Conservation (phyloP, 1,140 invertebrate genomes). For the Megathymus violae region DNA sequence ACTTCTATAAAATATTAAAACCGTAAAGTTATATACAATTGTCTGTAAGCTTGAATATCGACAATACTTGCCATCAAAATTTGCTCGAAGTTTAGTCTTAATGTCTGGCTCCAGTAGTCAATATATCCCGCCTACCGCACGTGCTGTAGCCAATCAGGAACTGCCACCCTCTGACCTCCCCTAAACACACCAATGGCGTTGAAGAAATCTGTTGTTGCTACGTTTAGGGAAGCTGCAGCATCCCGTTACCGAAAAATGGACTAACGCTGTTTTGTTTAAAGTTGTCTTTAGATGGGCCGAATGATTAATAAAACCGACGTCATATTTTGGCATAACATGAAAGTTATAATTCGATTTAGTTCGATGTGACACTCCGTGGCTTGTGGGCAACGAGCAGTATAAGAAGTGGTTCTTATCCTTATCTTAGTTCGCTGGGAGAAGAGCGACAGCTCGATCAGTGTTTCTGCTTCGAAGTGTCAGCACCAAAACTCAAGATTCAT, state of each 20-base stretch:
- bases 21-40: too few relatives aligned
- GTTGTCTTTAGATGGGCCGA: constrained; percentile 24
- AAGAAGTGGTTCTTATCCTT: background rate
- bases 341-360: constrained; percentile 75
- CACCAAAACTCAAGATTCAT: constrained; percentile 78
- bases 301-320: constrained; percentile 62
- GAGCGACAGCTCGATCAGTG: constrained; percentile 22
- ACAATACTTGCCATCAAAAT: too few relatives aligned
- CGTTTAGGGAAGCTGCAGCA: constrained; percentile 46
- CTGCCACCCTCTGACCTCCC: constrained; percentile 55
- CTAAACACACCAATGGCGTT: constrained; percentile 56
- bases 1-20: too few relatives aligned
- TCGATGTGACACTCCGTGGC: constrained; percentile 42
- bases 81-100: background rate
- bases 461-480: constrained; percentile 55
- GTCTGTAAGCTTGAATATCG: too few relatives aligned
- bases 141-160: constrained; percentile 63
- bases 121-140: constrained; percentile 57
- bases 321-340: constrained; percentile 51
- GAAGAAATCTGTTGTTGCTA: constrained; percentile 59
- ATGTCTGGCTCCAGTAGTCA: constrained; percentile 41
- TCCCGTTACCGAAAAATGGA: constrained; percentile 16
- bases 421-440: background rate
- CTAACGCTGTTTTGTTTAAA: background rate
- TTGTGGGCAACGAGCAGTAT: constrained; percentile 33